A percentile compares a stretch with the other conserved stretches of the same genome.
Evolutionary conservation across 2,113 vertebrate species (phyloP).

Genomic region (Tyto alba): DNA sequence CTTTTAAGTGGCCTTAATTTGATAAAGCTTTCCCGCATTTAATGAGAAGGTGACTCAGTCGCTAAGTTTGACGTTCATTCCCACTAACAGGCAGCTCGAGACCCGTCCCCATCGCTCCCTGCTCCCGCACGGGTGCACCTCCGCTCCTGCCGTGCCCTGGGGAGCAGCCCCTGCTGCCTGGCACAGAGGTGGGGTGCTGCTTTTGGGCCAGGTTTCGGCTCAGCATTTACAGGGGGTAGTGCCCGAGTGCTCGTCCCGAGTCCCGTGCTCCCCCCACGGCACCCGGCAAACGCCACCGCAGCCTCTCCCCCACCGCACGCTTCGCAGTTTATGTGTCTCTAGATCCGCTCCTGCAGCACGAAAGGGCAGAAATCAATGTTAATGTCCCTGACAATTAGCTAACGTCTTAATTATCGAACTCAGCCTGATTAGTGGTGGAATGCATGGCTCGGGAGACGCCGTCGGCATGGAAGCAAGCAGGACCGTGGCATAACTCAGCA

Average conservation of each 20-base stretch:
- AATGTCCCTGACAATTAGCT: slow-evolving; percentile 69
- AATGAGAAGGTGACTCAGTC: slow-evolving; percentile 15
- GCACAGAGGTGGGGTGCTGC: neutral
- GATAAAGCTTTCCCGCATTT: slow-evolving; percentile 1
- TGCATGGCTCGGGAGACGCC: neutral
- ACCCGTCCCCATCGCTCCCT: neutral
- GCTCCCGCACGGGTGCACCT: accelerated
- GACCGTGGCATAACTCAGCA: neutral
- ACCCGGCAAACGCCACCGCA: neutral
- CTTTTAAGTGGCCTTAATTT: slow-evolving; percentile 39
- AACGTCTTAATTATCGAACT: slow-evolving; percentile 66
- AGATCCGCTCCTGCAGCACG: neutral
- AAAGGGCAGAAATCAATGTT: slow-evolving; percentile 69
- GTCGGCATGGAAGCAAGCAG: neutral
- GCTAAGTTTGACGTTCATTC: neutral
- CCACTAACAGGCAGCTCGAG: neutral
- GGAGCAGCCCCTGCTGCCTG: neutral
- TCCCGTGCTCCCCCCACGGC: neutral
- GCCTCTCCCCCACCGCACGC: accelerated
- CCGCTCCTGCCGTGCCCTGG: neutral
- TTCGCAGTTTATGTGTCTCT: neutral
- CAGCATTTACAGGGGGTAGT: neutral
- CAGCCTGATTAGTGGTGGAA: slow-evolving; percentile 3
- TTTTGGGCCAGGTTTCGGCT: neutral
- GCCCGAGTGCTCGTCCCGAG: neutral